Conservation (phyloP, 2,888 invertebrate species). For the Neoascia interrupta region DNA sequence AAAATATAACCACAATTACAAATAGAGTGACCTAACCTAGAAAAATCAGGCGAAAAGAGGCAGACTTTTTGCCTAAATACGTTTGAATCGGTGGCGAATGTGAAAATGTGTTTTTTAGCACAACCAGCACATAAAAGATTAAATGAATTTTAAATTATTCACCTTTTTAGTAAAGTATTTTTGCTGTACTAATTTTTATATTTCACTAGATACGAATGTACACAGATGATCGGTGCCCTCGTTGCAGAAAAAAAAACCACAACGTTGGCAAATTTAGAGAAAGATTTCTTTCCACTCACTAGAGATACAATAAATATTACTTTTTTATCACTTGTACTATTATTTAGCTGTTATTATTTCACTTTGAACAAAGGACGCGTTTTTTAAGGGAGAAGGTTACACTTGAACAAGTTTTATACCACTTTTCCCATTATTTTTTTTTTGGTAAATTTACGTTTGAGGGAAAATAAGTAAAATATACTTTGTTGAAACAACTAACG, state of each 20-base stretch:
- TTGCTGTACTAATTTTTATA: not conserved
- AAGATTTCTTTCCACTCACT: slow-evolving; percentile 5
- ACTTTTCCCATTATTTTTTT: too few species aligned
- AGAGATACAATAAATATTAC: slow-evolving; percentile 22
- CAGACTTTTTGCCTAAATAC: slow-evolving; percentile 25
- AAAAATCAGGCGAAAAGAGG: slow-evolving; percentile 42
- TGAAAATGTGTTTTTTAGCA: slow-evolving; percentile 3
- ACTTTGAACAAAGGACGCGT: slow-evolving; percentile 8
- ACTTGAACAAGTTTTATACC: too few species aligned
- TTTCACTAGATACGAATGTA: slow-evolving; percentile 36
- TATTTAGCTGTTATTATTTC: slow-evolving; percentile 38
- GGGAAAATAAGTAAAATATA: not conserved
- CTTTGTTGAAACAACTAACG: slow-evolving; percentile 32
- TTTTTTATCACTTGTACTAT: slow-evolving; percentile 23
- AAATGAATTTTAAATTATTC: slow-evolving; percentile 23
- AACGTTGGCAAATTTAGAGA: slow-evolving; percentile 50
- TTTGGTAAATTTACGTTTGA: slow-evolving; percentile 8
- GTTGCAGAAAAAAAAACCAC: slow-evolving; percentile 41
- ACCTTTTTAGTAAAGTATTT: slow-evolving; percentile 21
- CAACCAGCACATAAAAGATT: not conserved
- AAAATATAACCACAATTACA: slow-evolving; percentile 64
- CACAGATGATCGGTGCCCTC: too few species aligned
- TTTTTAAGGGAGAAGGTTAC: not conserved
- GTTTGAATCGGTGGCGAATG: slow-evolving; percentile 16
- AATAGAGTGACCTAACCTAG: slow-evolving; percentile 67